Conservation (phyloP, 2,888 invertebrate genomes). For the Aleiodes alternator region DNA sequence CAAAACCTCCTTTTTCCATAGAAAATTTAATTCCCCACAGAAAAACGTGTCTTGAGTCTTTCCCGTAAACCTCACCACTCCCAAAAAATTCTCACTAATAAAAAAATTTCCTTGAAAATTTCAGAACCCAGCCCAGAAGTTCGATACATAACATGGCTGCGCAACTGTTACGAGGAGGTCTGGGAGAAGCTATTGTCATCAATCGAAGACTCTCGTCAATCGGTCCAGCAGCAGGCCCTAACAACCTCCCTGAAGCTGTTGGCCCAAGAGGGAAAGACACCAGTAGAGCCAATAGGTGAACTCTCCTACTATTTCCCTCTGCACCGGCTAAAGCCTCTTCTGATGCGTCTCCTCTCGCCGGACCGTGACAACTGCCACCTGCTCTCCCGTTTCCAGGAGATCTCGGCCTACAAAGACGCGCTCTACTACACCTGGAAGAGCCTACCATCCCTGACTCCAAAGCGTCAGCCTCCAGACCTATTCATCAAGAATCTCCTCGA, state of each 20-base stretch:
- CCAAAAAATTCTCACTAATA: no score
- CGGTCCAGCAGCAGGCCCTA: slow-evolving; percentile 80
- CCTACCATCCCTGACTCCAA: slow-evolving; percentile 79
- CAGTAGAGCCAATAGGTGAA: slow-evolving; percentile 77
- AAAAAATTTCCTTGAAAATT: background rate
- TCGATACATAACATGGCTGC: slow-evolving; percentile 83
- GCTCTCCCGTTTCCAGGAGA: slow-evolving; percentile 85
- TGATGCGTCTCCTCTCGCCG: slow-evolving; percentile 81
- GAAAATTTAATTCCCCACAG: no score
- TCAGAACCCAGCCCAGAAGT: slow-evolving; percentile 79
- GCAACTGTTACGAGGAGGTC: slow-evolving; percentile 82
- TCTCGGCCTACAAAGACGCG: slow-evolving; percentile 85
- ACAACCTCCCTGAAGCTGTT: slow-evolving; percentile 85
- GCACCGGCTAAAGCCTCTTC: slow-evolving; percentile 81
- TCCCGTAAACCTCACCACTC: no score
- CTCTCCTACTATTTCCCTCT: slow-evolving; percentile 81
- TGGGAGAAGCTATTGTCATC: slow-evolving; percentile 79
- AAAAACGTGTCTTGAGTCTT: no score
- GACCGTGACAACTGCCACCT: slow-evolving; percentile 80
- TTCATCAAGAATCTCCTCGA: slow-evolving; percentile 82
- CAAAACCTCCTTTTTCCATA: no score
- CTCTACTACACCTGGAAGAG: slow-evolving; percentile 84
- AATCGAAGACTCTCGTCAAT: slow-evolving; percentile 77
- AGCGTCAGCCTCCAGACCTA: slow-evolving; percentile 77
- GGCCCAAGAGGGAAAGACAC: slow-evolving; percentile 83